Conservation (phyloP, 2,797 vertebrate genomes). For the Eulemur rubriventer region DNA sequence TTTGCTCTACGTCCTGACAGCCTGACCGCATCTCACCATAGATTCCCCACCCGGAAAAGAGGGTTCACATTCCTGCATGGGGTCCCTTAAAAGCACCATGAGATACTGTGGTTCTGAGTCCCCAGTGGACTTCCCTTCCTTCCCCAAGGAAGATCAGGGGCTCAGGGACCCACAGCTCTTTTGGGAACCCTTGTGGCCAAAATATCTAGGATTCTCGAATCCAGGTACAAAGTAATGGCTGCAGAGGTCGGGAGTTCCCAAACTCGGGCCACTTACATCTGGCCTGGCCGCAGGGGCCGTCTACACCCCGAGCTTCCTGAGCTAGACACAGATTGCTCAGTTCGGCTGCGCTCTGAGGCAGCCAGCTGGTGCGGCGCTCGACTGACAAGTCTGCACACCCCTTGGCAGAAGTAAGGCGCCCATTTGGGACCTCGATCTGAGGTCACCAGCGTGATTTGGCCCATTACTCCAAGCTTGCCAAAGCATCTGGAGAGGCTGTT, state of each 20-base stretch:
- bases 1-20: background rate
- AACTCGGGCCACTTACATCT: background rate
- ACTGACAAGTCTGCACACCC: background rate
- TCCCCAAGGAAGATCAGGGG: background rate
- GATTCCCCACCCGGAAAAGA: background rate
- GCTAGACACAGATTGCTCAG: background rate
- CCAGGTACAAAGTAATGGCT: background rate
- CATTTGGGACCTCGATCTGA: background rate
- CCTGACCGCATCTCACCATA: background rate
- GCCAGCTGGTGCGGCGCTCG: background rate
- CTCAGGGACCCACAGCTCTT: background rate
- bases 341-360: background rate
- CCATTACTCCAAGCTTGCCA: background rate
- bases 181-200: background rate
- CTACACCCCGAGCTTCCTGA: background rate
- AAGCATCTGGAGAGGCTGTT: background rate
- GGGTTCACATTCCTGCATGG: background rate
- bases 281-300: background rate
- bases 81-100: background rate
- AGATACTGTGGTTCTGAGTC: background rate
- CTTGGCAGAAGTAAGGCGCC: background rate
- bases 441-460: background rate
- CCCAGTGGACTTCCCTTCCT: background rate
- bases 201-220: background rate
- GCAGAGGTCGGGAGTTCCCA: background rate